Percentiles rank a stretch among this genome's conserved stretches.
phyloP scores from a whole-genome alignment of 53 echinoderm and acorn worm genomes.

The Hippasteria phrygiana region DNA sequence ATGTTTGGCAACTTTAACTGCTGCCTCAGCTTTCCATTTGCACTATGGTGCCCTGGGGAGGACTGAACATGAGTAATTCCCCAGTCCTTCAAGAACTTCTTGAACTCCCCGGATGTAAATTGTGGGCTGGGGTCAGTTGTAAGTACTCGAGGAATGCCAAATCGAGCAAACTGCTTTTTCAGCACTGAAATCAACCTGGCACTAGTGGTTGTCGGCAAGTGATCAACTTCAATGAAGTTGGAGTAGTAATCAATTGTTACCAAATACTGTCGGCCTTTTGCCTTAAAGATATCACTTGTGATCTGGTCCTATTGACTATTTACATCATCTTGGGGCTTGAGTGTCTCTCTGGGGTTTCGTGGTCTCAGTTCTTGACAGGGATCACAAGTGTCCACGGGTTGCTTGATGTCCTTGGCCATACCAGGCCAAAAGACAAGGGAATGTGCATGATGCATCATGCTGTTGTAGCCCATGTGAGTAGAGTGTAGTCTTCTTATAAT shows the following conservation, averaged over 20 bases:
- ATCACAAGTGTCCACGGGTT: slow-evolving; percentile 59
- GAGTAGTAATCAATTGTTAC: too few relatives aligned
- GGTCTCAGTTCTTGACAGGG: slow-evolving; percentile 10
- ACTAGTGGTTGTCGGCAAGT: slow-evolving; percentile 24
- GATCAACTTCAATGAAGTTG: too few relatives aligned
- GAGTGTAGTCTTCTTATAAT: slow-evolving; percentile 49
- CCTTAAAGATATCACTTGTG: too few relatives aligned
- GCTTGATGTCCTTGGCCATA: too few relatives aligned
- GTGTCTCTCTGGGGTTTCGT: neutral
- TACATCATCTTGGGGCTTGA: too few relatives aligned
- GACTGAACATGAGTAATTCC: neutral
- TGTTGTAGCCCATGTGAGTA: slow-evolving; percentile 48
- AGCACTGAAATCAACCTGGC: slow-evolving; percentile 31
- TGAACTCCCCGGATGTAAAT: slow-evolving; percentile 55
- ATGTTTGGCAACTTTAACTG: too few relatives aligned
- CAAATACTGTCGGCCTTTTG: neutral
- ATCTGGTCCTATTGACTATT: too few relatives aligned
- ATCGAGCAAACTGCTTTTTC: slow-evolving; percentile 71
- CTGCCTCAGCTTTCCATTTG: too few relatives aligned
- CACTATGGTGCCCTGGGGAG: too few relatives aligned
- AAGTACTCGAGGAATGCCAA: slow-evolving; percentile 63
- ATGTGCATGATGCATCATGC: slow-evolving; percentile 58
- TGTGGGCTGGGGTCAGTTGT: slow-evolving; percentile 62
- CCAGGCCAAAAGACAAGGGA: too few relatives aligned
- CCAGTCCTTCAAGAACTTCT: neutral